Conservation (phyloP, 2,888 invertebrate genomes). For the Trilocha varians region DNA sequence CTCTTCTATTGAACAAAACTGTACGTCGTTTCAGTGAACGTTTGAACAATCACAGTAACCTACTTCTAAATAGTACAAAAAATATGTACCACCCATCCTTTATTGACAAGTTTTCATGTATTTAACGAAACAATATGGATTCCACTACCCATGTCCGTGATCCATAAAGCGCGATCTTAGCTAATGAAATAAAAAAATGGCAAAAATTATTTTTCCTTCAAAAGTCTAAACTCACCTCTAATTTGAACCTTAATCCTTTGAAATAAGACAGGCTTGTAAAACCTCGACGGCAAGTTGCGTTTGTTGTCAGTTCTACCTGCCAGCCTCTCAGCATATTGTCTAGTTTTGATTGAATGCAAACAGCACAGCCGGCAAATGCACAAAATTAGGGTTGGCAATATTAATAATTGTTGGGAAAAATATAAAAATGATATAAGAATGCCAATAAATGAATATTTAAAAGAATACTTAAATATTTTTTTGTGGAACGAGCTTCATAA, state of each 20-base stretch:
- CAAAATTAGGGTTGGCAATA: conserved; percentile 48
- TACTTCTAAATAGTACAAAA: conserved; percentile 25
- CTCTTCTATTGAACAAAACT: background rate
- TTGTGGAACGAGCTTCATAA: too few species aligned
- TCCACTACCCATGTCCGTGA: conserved; percentile 57
- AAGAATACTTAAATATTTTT: background rate
- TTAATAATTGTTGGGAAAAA: conserved; percentile 5
- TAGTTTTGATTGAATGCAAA: conserved; percentile 52
- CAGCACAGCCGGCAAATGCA: conserved; percentile 60
- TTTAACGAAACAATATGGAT: conserved; percentile 64
- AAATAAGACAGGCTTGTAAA: conserved; percentile 17
- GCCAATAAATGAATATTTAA: background rate
- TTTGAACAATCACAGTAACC: background rate
- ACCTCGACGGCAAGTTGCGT: conserved; percentile 11
- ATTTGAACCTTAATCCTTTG: conserved; percentile 13
- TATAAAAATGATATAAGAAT: background rate
- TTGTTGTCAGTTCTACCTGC: conserved; percentile 59
- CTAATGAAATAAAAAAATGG: conserved; percentile 67
- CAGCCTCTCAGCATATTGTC: conserved; percentile 61
- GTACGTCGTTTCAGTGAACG: too few species aligned
- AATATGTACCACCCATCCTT: conserved; percentile 50
- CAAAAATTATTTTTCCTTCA: conserved; percentile 31
- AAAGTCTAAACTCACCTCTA: background rate
- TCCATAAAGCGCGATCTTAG: conserved; percentile 69
- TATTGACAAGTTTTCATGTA: conserved; percentile 66